Evolutionary conservation across 2,888 invertebrate genomes (phyloP).

Genomic region (Dilophus febrilis): DNA sequence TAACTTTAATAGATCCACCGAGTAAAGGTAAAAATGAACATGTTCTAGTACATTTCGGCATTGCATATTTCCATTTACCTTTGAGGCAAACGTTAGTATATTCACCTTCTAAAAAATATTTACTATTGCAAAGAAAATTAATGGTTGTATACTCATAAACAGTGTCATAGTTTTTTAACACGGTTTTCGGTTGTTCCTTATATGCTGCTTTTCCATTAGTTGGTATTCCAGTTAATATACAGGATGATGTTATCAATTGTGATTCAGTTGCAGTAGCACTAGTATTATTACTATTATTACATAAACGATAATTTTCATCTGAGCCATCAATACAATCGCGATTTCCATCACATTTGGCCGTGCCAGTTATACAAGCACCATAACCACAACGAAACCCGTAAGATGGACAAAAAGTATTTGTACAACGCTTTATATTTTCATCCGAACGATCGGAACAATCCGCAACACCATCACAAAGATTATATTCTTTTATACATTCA

Average conservation of each 20-base stretch:
- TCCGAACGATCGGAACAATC: slow-evolving; percentile 9
- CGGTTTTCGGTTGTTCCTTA: neutral
- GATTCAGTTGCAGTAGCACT: neutral
- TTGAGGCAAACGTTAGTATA: slow-evolving; percentile 1
- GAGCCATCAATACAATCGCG: slow-evolving; percentile 18
- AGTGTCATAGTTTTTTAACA: neutral
- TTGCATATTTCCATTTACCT: neutral
- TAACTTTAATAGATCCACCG: slow-evolving; percentile 2
- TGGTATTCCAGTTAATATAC: neutral
- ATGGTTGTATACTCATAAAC: neutral
- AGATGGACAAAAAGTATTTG: slow-evolving; percentile 28
- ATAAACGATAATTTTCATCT: slow-evolving; percentile 13
- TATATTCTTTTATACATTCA: slow-evolving; percentile 8
- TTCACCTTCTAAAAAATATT: slow-evolving; percentile 1
- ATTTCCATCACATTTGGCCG: slow-evolving; percentile 13
- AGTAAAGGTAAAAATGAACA: neutral
- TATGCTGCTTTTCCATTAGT: neutral
- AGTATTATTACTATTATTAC: neutral
- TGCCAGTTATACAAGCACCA: slow-evolving; percentile 16
- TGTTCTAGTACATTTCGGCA: neutral
- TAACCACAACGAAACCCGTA: slow-evolving; percentile 25
- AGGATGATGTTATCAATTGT: neutral
- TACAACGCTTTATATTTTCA: slow-evolving; percentile 16
- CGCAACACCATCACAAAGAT: slow-evolving; percentile 24
- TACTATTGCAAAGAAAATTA: slow-evolving; percentile 1